Conservation (phyloP, 2,888 invertebrate species). For the Drosophila lacicola region DNA sequence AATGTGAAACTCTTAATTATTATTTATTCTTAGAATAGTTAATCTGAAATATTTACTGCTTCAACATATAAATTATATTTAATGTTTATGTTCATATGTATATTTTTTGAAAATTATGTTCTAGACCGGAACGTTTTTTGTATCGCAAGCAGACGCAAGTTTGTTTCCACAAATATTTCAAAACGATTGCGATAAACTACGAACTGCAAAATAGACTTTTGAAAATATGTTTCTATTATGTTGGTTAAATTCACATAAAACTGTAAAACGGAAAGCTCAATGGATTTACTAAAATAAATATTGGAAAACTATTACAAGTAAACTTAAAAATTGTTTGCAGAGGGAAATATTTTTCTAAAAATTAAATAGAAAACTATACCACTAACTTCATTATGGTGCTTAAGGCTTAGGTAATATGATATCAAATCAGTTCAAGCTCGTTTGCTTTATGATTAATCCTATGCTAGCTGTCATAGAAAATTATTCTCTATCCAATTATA, state of each 20-base stretch:
- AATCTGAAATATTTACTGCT: slow-evolving; percentile 4
- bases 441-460: neutral
- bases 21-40: slow-evolving; percentile 46
- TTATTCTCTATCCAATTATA: neutral
- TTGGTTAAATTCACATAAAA: neutral
- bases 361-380: neutral
- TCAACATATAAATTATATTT: neutral
- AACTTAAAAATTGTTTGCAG: neutral
- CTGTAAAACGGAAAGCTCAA: neutral
- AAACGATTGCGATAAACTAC: neutral
- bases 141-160: neutral
- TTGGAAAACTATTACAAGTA: neutral
- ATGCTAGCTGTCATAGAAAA: neutral
- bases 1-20: slow-evolving; percentile 12
- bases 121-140: neutral
- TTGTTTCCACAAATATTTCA: neutral
- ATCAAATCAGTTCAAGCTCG: too few species aligned
- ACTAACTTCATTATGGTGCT: neutral
- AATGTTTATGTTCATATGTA: slow-evolving; percentile 14
- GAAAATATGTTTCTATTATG: neutral
- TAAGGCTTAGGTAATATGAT: neutral
- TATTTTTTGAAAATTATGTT: neutral
- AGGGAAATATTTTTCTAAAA: too few species aligned
- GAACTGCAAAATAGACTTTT: neutral
- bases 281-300: slow-evolving; percentile 2